Percentiles rank a stretch among this genome's conserved stretches.
These are phyloP conservation scores for Benthosema pterotum DNA, from an alignment of 2,797 vertebrate genomes.

Conservation along the genomic window DNA sequence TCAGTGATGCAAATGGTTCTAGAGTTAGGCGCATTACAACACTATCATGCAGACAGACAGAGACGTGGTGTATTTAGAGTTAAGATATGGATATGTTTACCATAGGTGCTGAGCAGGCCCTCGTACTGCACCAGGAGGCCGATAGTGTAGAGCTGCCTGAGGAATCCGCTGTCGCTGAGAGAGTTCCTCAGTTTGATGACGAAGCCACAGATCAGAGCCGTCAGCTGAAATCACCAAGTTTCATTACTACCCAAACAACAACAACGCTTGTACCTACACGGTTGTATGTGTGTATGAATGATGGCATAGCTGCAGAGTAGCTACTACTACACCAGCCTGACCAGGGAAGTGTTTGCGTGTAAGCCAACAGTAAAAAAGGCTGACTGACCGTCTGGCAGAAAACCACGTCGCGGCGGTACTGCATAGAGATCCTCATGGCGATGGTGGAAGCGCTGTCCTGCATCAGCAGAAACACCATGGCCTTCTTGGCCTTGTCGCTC, in stretches of 20 bases:
- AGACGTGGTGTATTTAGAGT: too few species aligned
- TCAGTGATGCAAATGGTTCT: too few species aligned
- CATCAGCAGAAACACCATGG: conserved; percentile 98
- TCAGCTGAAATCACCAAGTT: conserved; percentile 79
- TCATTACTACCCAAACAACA: neutral
- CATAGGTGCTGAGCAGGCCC: conserved; percentile 95
- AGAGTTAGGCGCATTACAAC: too few species aligned
- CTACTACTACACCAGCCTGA: too few species aligned
- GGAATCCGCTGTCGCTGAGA: conserved; percentile 92
- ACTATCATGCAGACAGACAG: too few species aligned
- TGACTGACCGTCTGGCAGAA: conserved; percentile 95
- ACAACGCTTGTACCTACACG: neutral
- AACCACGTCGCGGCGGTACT: conserved; percentile 97
- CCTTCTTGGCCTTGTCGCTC: conserved; percentile 98
- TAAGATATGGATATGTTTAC: conserved; percentile 79
- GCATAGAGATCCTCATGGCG: conserved; percentile 90
- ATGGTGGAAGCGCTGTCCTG: conserved; percentile 97
- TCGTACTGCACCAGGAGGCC: conserved; percentile 96
- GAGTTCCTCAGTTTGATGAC: conserved; percentile 94
- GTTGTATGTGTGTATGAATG: neutral
- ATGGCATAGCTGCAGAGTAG: too few species aligned
- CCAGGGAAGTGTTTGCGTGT: too few species aligned
- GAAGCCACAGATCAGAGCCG: conserved; percentile 96
- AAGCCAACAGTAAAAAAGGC: neutral
- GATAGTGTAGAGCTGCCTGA: conserved; percentile 95